Evolutionary conservation across 1,140 invertebrate species (phyloP), one percentile per base, ranked within the genome.

Genomic region (Antheraea pernyi): DNA sequence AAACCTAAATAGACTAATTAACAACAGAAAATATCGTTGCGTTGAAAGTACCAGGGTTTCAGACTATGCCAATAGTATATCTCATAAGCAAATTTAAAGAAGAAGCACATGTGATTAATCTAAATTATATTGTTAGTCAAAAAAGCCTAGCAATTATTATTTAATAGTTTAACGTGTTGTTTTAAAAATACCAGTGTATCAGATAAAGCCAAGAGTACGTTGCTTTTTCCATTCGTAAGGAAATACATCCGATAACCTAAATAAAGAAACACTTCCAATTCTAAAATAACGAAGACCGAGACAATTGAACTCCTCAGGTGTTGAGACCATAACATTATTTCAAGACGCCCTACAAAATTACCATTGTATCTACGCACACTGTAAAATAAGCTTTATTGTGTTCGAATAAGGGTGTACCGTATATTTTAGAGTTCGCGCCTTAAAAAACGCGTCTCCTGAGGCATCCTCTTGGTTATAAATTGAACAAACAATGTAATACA

Each of bases 401-500:
- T 4, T 5, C 4, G n/a, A 19, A 6, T 7, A 65, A 48, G 48
- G 42, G 19, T 6, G n/a, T 42, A 19, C 3, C 13, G 9, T 8
- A 30, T 16, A 19, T 61, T 61, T 16, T 30, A 11, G 10, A 22
- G 11, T 6, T 10, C 7, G 10, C 13, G 13, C 48, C 46, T 42
- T 30, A 61, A 37, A 37, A 13, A 69, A 69, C 69, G 67, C 70
- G 72, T 76, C 81, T 79, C 80, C 76, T 59, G 81, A 79, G 79
- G 72, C 18, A 16, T 53, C 19, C 59, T 68, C 61, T n/a, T 48
- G 78, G 76, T 76, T 76, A 81, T 79, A 84, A 84, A 84, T 84
- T 86, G 84, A 79, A 78, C 83, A 86, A 85, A 86, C 84, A 85
- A 82, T 85, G 80, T 86, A 82, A 81, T 81, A 82, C 79, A 80